phyloP scores from a whole-genome alignment of 2,888 invertebrate species.

The Keiferia lycopersicella region DNA sequence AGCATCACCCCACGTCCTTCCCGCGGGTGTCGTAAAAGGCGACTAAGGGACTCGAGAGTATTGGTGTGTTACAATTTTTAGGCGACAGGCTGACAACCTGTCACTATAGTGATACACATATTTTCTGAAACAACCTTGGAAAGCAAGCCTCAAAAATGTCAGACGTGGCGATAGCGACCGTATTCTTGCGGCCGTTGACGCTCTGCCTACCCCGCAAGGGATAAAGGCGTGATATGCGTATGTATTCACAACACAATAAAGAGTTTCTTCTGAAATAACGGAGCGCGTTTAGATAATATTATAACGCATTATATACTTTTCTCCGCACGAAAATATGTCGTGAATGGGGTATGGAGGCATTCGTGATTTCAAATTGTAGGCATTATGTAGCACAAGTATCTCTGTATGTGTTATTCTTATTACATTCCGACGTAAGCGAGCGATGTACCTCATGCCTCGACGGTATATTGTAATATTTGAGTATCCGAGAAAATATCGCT shows the following conservation, averaged over 20 bases:
- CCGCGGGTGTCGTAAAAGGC: no score
- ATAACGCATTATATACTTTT: conserved; percentile 56
- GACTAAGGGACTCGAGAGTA: no score
- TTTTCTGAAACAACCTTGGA: no score
- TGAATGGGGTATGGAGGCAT: conserved; percentile 57
- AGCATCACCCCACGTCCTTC: no score
- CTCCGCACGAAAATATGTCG: conserved; percentile 52
- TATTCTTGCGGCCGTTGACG: no score
- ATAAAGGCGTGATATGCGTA: no score
- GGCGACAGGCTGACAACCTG: no score
- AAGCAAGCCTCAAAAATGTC: no score
- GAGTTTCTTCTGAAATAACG: conserved; percentile 36
- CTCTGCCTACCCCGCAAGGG: no score
- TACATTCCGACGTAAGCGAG: conserved; percentile 42
- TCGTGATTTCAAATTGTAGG: conserved; percentile 62
- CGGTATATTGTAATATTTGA: conserved; percentile 56
- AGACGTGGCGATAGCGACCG: no score
- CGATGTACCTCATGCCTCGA: conserved; percentile 49
- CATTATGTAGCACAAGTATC: conserved; percentile 43
- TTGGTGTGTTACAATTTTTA: no score
- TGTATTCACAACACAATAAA: not conserved
- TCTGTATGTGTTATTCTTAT: conserved; percentile 47
- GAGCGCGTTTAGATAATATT: conserved; percentile 41
- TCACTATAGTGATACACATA: no score
- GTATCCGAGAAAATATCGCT: conserved; percentile 48